These are phyloP conservation scores for Drosophila pachea DNA, from an alignment of 1,140 invertebrate genomes.

Conservation along the genomic window DNA sequence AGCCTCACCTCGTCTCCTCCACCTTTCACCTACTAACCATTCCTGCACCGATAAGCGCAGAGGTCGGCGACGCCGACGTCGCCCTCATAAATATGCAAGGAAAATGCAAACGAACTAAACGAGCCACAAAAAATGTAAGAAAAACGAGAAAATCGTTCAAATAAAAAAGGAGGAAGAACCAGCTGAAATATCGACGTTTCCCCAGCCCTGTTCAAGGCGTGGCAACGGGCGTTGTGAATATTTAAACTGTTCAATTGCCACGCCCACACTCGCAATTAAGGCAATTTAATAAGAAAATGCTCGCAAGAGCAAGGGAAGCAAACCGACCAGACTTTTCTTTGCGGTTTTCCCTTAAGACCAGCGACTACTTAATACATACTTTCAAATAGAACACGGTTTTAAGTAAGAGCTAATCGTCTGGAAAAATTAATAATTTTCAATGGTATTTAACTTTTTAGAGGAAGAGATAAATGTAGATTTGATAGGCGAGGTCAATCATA, in stretches of 20 bases:
- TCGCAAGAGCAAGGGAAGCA: constrained; percentile 19
- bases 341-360: not conserved
- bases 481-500: too few relatives aligned
- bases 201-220: not conserved
- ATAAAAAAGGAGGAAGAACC: not conserved
- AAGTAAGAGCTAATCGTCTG: too few relatives aligned
- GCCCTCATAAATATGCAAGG: constrained; percentile 73
- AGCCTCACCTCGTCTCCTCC: too few relatives aligned
- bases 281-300: constrained; percentile 39
- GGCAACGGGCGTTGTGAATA: constrained; percentile 29
- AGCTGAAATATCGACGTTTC: constrained; percentile 30
- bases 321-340: not conserved
- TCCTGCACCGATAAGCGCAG: constrained; percentile 19
- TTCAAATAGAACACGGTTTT: too few relatives aligned
- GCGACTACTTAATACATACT: too few relatives aligned
- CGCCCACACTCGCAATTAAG: constrained; percentile 54
- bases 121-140: constrained; percentile 22
- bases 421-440: too few relatives aligned
- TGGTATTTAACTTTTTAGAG: too few relatives aligned
- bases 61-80: constrained; percentile 13
- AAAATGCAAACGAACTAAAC: constrained; percentile 63
- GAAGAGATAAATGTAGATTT: too few relatives aligned
- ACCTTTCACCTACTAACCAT: not conserved
- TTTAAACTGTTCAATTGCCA: constrained; percentile 51
- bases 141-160: constrained; percentile 13